Evolutionary conservation across 2,797 vertebrate species (phyloP).

Genomic region (Sandelia bainsii): DNA sequence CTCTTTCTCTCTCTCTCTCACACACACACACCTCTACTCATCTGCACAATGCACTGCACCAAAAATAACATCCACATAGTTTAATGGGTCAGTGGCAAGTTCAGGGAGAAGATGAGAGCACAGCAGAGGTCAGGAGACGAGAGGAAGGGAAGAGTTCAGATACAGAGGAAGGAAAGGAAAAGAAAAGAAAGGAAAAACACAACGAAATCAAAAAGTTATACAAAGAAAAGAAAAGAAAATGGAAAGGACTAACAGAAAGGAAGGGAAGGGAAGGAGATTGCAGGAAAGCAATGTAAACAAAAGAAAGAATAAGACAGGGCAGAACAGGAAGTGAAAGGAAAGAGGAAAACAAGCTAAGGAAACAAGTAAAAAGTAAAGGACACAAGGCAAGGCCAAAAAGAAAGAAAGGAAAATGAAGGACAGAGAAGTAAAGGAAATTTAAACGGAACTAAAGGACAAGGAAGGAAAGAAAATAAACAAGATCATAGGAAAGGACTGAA

Average conservation of each 20-base stretch:
- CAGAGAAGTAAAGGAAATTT: too few relatives aligned
- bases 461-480: not conserved
- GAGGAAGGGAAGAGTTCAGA: not conserved
- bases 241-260: too few relatives aligned
- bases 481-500: not conserved
- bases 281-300: not conserved
- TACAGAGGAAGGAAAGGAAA: not conserved
- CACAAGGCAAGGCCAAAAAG: too few relatives aligned
- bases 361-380: rapidly evolving
- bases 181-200: not conserved
- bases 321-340: not conserved
- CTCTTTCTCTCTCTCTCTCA: not conserved
- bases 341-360: not conserved
- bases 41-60: constrained; percentile 33
- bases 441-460: not conserved
- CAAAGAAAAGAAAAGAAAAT: not conserved
- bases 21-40: constrained; percentile 8
- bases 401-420: not conserved
- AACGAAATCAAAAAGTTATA: not conserved
- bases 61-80: constrained; percentile 63
- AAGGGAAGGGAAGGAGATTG: too few relatives aligned
- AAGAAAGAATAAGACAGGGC: not conserved
- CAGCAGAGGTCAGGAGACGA: constrained; percentile 6
- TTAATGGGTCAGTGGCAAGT: constrained; percentile 61
- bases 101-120: constrained; percentile 42